A percentile compares a stretch with the other conserved stretches of the same genome.
phyloP scores from a whole-genome alignment of 2,888 invertebrate genomes.

The Cordylochernes scorpioides region DNA sequence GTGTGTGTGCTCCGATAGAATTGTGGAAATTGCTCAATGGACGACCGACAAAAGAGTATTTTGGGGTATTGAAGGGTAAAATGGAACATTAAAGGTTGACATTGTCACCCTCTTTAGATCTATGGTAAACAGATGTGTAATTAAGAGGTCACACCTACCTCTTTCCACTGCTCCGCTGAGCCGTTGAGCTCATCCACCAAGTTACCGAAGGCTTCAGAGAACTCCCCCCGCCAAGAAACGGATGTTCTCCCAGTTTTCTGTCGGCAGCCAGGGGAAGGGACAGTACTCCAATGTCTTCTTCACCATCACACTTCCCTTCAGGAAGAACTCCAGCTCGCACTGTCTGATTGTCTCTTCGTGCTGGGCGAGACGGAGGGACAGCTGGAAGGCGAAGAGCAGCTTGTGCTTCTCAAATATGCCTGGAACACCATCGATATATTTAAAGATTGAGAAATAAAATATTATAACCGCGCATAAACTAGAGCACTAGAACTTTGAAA shows the following conservation, averaged over 20 bases:
- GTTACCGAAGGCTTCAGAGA: constrained; percentile 34
- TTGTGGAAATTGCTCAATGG: no score
- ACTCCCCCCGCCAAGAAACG: constrained; percentile 40
- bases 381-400: constrained; percentile 65
- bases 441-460: not conserved
- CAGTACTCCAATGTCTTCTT: constrained; percentile 39
- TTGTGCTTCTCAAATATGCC: constrained; percentile 78
- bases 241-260: constrained; percentile 55
- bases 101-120: no score
- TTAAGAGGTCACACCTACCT: constrained; percentile 33
- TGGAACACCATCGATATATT: constrained; percentile 16
- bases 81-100: no score
- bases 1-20: no score
- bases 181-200: no score
- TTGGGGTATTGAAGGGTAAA: no score
- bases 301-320: constrained; percentile 52
- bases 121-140: no score
- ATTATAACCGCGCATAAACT: no score
- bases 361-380: constrained; percentile 52
- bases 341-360: constrained; percentile 36
- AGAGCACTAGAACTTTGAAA: no score
- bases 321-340: constrained; percentile 57
- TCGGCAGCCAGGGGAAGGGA: constrained; percentile 43
- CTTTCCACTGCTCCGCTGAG: constrained; percentile 34
- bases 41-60: no score